Evolutionary conservation across 2,797 vertebrate genomes (phyloP).

Genomic region (Hirundo rustica): DNA sequence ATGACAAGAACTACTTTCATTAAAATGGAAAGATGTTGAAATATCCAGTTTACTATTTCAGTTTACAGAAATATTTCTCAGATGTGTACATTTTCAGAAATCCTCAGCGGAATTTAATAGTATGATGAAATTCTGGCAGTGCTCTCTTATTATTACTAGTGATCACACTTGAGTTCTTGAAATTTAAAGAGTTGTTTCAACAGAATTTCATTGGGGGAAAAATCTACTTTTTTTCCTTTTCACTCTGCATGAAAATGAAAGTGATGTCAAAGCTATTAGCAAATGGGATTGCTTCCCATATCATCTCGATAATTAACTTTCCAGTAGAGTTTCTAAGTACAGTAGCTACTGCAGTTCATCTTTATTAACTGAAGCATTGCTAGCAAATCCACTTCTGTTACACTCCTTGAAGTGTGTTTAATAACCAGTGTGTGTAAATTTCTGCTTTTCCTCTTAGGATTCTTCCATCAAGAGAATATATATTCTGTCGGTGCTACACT

Average conservation of each 20-base stretch:
- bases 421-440: neutral
- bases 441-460: neutral
- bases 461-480: neutral
- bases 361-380: neutral
- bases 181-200: neutral
- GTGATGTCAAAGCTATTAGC: neutral
- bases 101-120: neutral
- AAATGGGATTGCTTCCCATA: neutral
- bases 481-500: neutral
- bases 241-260: neutral
- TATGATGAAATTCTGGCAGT: neutral
- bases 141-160: neutral
- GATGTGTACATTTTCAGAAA: neutral
- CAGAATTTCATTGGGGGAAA: neutral
- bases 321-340: constrained; percentile 8
- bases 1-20: neutral
- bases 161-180: neutral
- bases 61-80: neutral
- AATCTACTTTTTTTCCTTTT: neutral
- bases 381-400: neutral
- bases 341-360: neutral
- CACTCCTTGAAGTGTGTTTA: neutral
- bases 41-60: neutral
- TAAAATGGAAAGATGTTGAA: neutral
- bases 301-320: constrained; percentile 19